phyloP scores from a whole-genome alignment of 2,797 vertebrate species.

The Pseudochirops corinnae region DNA sequence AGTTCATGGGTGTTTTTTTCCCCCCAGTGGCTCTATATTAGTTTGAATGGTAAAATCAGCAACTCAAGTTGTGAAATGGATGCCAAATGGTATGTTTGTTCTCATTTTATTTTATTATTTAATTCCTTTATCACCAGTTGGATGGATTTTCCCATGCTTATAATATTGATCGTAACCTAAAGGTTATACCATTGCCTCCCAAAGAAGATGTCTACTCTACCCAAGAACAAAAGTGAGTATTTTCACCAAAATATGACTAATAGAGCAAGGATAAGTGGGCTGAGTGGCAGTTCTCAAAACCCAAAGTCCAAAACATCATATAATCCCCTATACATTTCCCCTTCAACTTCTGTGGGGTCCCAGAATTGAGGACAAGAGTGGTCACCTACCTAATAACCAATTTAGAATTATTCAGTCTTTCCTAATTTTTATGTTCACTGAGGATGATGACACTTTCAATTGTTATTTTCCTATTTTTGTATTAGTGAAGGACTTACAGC shows the following conservation, averaged over 20 bases:
- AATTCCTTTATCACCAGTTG: background rate
- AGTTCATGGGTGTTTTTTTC: background rate
- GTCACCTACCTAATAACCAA: background rate
- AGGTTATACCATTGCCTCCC: background rate
- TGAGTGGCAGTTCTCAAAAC: slow-evolving; percentile 30
- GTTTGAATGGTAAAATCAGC: slow-evolving; percentile 35
- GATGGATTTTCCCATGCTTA: background rate
- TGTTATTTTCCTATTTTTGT: background rate
- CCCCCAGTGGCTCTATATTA: slow-evolving; percentile 22
- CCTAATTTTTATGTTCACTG: background rate
- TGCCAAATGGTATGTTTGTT: slow-evolving; percentile 10
- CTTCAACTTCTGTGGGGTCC: background rate
- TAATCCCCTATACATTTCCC: background rate
- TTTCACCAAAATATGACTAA: background rate
- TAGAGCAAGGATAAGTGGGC: background rate
- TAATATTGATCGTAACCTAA: background rate
- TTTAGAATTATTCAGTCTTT: background rate
- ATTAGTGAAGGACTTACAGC: background rate
- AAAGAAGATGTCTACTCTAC: background rate
- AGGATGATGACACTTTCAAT: background rate
- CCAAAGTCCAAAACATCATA: background rate
- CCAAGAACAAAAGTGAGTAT: background rate
- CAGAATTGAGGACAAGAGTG: background rate
- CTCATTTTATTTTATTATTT: slow-evolving; percentile 14
- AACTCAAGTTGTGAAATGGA: background rate